phyloP scores from a whole-genome alignment of 2,888 invertebrate species.

The Cylindroiulus punctatus region DNA sequence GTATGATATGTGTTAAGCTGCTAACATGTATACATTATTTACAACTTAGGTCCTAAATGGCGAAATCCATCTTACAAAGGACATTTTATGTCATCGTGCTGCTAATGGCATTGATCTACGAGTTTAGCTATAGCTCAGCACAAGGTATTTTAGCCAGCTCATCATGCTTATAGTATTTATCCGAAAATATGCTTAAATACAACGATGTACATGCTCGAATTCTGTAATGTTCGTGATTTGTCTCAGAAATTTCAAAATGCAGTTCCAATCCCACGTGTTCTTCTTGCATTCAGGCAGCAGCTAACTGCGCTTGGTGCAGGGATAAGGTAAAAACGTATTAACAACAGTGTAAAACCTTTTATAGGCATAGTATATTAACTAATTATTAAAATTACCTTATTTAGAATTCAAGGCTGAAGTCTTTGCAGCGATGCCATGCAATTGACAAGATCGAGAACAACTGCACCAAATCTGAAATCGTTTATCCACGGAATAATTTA shows the following conservation, averaged over 20 bases:
- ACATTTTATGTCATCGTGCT: not conserved
- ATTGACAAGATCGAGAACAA: not conserved
- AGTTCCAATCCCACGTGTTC: not conserved
- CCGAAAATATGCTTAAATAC: no score
- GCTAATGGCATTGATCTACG: not conserved
- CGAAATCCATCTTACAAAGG: not conserved
- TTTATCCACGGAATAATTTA: not conserved
- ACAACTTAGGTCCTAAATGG: not conserved
- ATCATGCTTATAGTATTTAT: no score
- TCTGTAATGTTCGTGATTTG: not conserved
- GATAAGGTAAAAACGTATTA: not conserved
- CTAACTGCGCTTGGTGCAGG: conserved; percentile 12
- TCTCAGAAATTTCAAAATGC: not conserved
- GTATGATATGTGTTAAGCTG: no score
- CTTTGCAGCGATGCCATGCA: not conserved
- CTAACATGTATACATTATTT: no score
- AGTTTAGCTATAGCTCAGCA: not conserved
- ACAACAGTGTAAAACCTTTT: no score
- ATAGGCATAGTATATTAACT: not conserved
- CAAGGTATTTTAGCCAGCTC: not conserved
- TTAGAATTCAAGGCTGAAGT: not conserved
- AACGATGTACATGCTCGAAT: no score
- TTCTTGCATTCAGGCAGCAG: not conserved
- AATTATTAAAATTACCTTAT: not conserved
- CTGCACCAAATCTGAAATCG: not conserved